Conservation (phyloP, 2,113 vertebrate species). For the Tupaia chinensis region DNA sequence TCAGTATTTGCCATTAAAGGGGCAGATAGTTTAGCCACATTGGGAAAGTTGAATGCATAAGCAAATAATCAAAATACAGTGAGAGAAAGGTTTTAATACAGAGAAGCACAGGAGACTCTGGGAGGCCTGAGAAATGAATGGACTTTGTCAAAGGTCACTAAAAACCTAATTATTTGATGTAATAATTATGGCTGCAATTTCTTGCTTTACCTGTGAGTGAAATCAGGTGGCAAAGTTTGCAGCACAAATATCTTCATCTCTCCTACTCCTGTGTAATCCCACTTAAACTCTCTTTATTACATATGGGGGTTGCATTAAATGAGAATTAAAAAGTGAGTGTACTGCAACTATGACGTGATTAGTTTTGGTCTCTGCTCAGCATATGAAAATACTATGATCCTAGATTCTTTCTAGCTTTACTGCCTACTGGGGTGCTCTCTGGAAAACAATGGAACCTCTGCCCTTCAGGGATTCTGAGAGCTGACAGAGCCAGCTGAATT, state of each 20-base stretch:
- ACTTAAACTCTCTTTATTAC: constrained; percentile 1
- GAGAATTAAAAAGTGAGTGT: not conserved
- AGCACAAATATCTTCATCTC: not conserved
- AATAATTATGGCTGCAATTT: not conserved
- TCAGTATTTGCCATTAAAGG: constrained; percentile 28
- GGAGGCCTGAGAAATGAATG: not conserved
- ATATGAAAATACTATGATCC: not conserved
- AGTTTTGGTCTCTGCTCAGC: not conserved
- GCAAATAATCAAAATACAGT: not conserved
- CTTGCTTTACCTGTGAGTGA: not conserved
- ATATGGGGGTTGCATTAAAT: not conserved
- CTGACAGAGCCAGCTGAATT: not conserved
- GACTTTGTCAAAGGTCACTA: not conserved
- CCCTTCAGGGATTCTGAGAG: constrained; percentile 15
- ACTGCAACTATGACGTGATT: not conserved
- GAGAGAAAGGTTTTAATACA: not conserved
- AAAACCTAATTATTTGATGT: not conserved
- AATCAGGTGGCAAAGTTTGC: not conserved
- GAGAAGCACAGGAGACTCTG: not conserved
- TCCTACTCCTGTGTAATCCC: not conserved
- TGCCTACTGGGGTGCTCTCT: not conserved
- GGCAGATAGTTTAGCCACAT: not conserved
- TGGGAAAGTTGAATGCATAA: not conserved
- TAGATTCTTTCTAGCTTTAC: constrained; percentile 13
- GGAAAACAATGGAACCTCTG: not conserved